Evolutionary conservation across 2,888 invertebrate species (phyloP).

Genomic region (Campoletis raptor): DNA sequence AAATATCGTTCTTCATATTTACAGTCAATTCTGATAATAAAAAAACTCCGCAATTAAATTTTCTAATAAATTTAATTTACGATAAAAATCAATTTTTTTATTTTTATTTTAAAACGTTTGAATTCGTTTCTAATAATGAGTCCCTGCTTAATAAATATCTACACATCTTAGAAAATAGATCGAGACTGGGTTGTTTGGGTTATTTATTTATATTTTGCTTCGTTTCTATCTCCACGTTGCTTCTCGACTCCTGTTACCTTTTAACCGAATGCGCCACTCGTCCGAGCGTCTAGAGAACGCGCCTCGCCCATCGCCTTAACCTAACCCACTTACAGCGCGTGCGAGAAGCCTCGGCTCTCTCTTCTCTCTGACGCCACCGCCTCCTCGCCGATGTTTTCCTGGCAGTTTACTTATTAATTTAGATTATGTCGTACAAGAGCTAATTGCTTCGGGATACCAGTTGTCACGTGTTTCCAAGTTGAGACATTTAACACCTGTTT

Average conservation of each 20-base stretch:
- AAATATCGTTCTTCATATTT: too few species aligned
- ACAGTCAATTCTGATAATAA: too few species aligned
- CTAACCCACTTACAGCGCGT: conserved; percentile 78
- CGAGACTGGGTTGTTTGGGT: background rate
- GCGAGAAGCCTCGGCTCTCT: background rate
- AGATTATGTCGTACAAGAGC: conserved; percentile 84
- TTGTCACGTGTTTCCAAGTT: background rate
- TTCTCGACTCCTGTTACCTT: conserved; percentile 81
- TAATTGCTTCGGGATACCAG: conserved; percentile 79
- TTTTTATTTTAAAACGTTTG: too few species aligned
- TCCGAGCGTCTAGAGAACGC: conserved; percentile 72
- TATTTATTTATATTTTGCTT: background rate
- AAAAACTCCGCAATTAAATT: background rate
- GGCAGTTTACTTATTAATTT: conserved; percentile 84
- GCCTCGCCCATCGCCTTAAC: conserved; percentile 75
- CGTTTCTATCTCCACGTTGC: background rate
- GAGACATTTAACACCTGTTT: conserved; percentile 1
- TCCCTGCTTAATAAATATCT: background rate
- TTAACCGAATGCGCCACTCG: conserved; percentile 82
- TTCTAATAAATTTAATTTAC: too few species aligned
- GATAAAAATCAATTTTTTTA: too few species aligned
- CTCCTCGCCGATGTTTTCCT: conserved; percentile 78
- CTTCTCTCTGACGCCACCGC: conserved; percentile 74
- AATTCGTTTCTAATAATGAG: too few species aligned
- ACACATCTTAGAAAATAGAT: background rate